Conservation (phyloP, 2,113 vertebrate genomes). For the Orientallactaga bullata region DNA sequence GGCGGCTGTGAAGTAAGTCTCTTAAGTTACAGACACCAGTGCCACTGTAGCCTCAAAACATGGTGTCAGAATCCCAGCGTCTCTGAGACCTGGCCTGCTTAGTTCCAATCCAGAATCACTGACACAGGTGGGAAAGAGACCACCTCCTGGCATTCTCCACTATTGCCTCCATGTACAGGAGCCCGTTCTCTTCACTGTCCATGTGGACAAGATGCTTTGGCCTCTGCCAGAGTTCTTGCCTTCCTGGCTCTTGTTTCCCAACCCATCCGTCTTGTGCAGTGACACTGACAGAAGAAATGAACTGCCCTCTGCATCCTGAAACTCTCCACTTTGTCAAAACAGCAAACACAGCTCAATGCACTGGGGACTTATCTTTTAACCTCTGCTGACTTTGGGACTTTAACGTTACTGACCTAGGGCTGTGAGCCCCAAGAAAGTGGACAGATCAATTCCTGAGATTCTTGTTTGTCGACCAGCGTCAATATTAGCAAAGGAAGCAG, state of each 20-base stretch:
- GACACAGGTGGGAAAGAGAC: background rate
- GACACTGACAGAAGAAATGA: constrained; percentile 63
- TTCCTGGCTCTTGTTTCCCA: constrained; percentile 29
- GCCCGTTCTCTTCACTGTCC: background rate
- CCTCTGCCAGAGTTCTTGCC: constrained; percentile 5
- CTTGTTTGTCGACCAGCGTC: constrained; percentile 58
- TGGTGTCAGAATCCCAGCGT: background rate
- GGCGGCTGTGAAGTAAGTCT: background rate
- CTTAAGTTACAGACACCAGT: background rate
- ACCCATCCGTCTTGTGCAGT: constrained; percentile 64
- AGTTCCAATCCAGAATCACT: background rate
- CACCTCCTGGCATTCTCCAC: no score
- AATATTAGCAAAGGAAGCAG: constrained; percentile 63
- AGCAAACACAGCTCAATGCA: constrained; percentile 59
- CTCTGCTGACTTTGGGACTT: constrained; percentile 8
- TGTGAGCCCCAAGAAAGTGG: constrained; percentile 25
- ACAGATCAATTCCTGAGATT: constrained; percentile 36
- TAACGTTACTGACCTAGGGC: constrained; percentile 41
- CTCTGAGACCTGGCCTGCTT: rapidly evolving
- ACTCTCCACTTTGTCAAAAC: constrained; percentile 61
- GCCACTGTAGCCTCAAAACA: background rate
- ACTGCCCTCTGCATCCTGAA: background rate
- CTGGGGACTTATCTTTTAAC: constrained; percentile 57
- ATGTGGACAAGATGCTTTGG: background rate
- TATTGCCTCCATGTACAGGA: background rate